phyloP scores from a whole-genome alignment of 2,113 vertebrate genomes.

The Paracanthobrama guichenoti region DNA sequence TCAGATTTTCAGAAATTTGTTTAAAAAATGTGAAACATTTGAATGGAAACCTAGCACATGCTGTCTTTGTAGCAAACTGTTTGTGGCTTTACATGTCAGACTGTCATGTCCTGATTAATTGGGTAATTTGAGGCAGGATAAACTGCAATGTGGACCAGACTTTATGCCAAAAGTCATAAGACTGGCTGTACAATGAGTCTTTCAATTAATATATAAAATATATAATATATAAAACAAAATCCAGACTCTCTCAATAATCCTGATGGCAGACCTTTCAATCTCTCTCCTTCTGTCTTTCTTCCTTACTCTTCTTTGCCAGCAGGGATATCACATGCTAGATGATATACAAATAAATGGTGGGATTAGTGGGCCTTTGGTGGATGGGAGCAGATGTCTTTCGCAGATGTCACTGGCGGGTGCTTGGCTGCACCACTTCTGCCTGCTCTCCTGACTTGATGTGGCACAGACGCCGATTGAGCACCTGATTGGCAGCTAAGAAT shows the following conservation, averaged over 20 bases:
- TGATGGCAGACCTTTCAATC: background rate
- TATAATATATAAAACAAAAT: background rate
- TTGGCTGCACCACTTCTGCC: background rate
- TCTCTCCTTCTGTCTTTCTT: conserved; percentile 5
- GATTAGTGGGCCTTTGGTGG: conserved; percentile 13
- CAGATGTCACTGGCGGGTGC: conserved; percentile 19
- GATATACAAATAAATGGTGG: conserved; percentile 10
- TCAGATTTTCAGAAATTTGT: background rate
- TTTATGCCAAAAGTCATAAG: background rate
- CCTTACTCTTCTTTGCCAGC: background rate
- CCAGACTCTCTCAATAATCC: background rate
- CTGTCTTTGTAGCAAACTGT: background rate
- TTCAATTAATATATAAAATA: background rate
- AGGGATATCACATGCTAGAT: conserved; percentile 5
- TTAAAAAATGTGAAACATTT: no score
- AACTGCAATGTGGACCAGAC: background rate
- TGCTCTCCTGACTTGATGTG: background rate
- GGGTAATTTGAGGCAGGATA: background rate
- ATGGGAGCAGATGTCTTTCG: conserved; percentile 32
- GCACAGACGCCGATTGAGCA: conserved; percentile 7
- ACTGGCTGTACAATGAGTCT: background rate
- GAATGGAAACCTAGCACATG: no score
- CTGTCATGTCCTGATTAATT: background rate
- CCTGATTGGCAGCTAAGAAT: conserved; percentile 7
- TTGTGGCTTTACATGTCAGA: background rate